phyloP scores from a whole-genome alignment of 1,140 invertebrate species.

The Platyscapa corneri region DNA sequence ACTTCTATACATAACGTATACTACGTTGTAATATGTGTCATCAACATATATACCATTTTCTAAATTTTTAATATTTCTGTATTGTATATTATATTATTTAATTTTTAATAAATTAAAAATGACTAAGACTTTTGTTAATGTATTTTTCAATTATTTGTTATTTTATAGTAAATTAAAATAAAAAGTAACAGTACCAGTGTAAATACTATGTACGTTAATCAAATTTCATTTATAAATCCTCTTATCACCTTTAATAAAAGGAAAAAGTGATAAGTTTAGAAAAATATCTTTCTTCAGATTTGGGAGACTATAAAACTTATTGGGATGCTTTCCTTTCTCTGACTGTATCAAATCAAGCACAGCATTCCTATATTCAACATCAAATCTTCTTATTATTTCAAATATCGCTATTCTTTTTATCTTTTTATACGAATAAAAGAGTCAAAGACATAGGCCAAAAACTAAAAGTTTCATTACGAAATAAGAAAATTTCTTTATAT shows the following conservation, averaged over 20 bases:
- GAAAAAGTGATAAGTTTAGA: neutral
- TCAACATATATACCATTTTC: no score
- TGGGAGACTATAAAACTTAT: neutral
- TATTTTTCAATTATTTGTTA: no score
- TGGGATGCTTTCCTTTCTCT: neutral
- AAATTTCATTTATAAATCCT: no score
- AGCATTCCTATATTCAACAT: neutral
- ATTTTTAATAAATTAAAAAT: no score
- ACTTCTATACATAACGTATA: no score
- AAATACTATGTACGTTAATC: no score
- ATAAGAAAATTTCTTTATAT: slow-evolving; percentile 72
- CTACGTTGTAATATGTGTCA: no score
- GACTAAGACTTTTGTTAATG: no score
- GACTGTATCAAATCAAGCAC: neutral
- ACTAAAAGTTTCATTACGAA: slow-evolving; percentile 69
- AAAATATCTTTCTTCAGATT: neutral
- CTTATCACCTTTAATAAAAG: neutral
- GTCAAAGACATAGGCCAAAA: neutral
- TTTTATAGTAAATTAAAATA: no score
- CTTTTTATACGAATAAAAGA: neutral
- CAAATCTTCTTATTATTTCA: neutral
- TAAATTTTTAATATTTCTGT: no score
- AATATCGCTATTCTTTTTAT: neutral
- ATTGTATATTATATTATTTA: no score
- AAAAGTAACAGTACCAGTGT: no score